phyloP scores from a whole-genome alignment of 2,797 vertebrate genomes.

The Coccyzus lansbergi region DNA sequence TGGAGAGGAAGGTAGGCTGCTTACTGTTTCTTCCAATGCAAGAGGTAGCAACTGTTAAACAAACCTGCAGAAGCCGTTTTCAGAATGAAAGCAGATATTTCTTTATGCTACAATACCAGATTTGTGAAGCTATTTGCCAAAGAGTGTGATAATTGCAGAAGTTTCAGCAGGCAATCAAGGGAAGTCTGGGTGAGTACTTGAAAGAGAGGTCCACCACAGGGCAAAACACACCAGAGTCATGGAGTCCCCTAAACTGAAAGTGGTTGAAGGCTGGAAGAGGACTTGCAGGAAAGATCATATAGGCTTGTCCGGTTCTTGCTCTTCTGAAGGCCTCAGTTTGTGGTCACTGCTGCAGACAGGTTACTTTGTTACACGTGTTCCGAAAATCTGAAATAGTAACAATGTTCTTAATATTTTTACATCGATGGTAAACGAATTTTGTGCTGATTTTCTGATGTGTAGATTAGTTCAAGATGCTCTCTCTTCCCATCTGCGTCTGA shows the following conservation, averaged over 20 bases:
- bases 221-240: neutral
- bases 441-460: neutral
- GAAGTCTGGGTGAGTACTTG: neutral
- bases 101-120: neutral
- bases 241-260: neutral
- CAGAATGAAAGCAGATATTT: neutral
- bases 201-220: neutral
- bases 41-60: neutral
- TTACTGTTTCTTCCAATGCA: neutral
- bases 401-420: neutral
- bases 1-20: neutral
- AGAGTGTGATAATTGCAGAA: neutral
- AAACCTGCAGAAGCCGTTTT: neutral
- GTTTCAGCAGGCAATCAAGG: neutral
- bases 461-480: neutral
- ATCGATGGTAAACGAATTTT: neutral
- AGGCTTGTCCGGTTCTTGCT: neutral
- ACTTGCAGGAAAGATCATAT: neutral
- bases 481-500: neutral
- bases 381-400: neutral
- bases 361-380: neutral
- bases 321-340: neutral
- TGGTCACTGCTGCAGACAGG: neutral
- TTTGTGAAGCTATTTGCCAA: neutral
- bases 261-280: neutral